Percentiles rank a stretch among this genome's conserved stretches.
Evolutionary conservation across 2,797 vertebrate species (phyloP).

Genomic region (Brotula barbata): DNA sequence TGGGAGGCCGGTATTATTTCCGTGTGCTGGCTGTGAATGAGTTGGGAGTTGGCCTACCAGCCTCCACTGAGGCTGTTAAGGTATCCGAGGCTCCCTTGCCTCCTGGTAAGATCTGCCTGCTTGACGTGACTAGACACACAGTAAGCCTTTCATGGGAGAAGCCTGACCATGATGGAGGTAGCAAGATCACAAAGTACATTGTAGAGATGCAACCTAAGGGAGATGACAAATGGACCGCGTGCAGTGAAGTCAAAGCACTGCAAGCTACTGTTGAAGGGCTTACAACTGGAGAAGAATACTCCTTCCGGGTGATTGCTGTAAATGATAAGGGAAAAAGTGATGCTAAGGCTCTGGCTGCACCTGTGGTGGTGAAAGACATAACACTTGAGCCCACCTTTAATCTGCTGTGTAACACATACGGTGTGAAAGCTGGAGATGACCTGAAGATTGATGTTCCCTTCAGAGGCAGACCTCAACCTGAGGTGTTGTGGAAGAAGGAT

Average conservation of each 20-base stretch:
- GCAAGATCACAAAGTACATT: slow-evolving; percentile 92
- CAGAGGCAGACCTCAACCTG: slow-evolving; percentile 90
- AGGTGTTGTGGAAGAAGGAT: slow-evolving; percentile 92
- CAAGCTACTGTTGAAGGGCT: slow-evolving; percentile 90
- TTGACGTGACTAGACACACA: slow-evolving; percentile 91
- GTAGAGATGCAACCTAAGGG: slow-evolving; percentile 97
- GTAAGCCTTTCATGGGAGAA: slow-evolving; percentile 96
- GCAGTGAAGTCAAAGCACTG: slow-evolving; percentile 90
- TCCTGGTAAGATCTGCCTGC: slow-evolving; percentile 88
- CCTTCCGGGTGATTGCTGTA: slow-evolving; percentile 90
- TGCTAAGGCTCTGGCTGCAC: slow-evolving; percentile 87
- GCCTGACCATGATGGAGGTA: slow-evolving; percentile 96
- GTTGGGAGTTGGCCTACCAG: slow-evolving; percentile 91
- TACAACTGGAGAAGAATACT: slow-evolving; percentile 91
- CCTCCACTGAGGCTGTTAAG: slow-evolving; percentile 88
- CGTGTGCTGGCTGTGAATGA: slow-evolving; percentile 95
- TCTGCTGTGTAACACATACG: slow-evolving; percentile 89
- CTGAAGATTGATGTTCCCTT: slow-evolving; percentile 95
- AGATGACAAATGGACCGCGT: slow-evolving; percentile 93
- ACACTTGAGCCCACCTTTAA: slow-evolving; percentile 88
- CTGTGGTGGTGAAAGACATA: slow-evolving; percentile 92
- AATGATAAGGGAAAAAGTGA: slow-evolving; percentile 99
- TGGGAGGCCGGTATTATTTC: slow-evolving; percentile 93
- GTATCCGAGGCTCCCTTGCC: slow-evolving; percentile 91
- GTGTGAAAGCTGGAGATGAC: slow-evolving; percentile 92